Evolutionary conservation across 2,113 vertebrate species (phyloP), one percentile per base, ranked within the genome.

Genomic region (Callopanchax toddi): DNA sequence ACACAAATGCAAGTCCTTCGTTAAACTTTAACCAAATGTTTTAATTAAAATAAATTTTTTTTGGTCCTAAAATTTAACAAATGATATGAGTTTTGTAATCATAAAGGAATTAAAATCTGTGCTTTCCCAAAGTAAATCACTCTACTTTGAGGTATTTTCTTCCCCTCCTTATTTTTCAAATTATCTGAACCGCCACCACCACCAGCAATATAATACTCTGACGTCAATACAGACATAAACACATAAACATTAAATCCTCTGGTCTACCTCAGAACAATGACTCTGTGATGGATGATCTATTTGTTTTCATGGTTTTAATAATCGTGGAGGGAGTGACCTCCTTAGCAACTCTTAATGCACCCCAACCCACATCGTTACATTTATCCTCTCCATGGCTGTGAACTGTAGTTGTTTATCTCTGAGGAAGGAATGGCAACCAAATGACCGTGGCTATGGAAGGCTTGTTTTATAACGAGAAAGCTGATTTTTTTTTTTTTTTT

Each of bases 161-260:
- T 55, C 67, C 71, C 45, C 63, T 69, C 43, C 54, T 68, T 52
- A 60, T 84, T 82, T 81, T 77, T 82, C 67, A 76, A 48, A 64
- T 80, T 76, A 86, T 78, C 76, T 77, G 56, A 59, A 62, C 43
- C 72, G 46, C 51, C 39, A n/a, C 40, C 16, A 7, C 12, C 42
- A 17, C 16, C 17, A 26, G 58, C 4, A 85, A 76, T 18, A 82
- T 66, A 53, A 75, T 71, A 64, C 6, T 79, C 72, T 84, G 86
- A 85, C 75, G 72, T 84, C 83, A 85, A 44, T 67, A 76, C 50
- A 42, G 45, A 49, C 78, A 84, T 76, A 84, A 78, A 84, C 43
- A 60, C 50, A 53, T 36, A 76, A 79, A 80, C 59, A 77, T 75
- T 79, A 71, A 82, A 65, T 67, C 81, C 63, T 60, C 46, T 25